A percentile compares a stretch with the other conserved stretches of the same genome.
These are phyloP conservation scores for Morpho helenor DNA, from an alignment of 2,888 invertebrate species.

Conservation along the genomic window DNA sequence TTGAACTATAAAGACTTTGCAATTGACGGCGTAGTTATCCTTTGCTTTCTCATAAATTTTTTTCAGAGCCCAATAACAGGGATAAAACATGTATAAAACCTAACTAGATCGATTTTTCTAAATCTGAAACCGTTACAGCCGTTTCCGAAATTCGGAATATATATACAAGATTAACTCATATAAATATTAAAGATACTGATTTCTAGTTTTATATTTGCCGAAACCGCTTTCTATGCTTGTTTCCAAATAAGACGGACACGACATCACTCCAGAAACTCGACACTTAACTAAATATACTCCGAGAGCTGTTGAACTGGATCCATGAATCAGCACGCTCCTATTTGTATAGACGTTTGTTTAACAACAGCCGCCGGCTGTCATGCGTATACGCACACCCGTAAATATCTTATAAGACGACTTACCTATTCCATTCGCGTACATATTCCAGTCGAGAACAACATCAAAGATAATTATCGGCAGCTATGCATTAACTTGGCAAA, in stretches of 20 bases:
- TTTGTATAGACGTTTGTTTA: constrained; percentile 22
- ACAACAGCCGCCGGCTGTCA: constrained; percentile 21
- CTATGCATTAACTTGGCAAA: constrained; percentile 12
- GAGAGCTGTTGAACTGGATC: constrained; percentile 16
- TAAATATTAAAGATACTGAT: not conserved
- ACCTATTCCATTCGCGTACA: constrained; percentile 14
- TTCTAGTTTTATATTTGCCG: constrained; percentile 4
- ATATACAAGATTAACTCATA: no score
- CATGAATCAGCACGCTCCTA: constrained; percentile 22
- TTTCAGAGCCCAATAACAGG: no score
- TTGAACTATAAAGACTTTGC: no score
- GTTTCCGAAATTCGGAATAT: no score
- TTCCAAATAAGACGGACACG: constrained; percentile 11
- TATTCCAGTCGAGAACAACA: constrained; percentile 15
- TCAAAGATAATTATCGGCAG: constrained; percentile 16
- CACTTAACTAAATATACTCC: constrained; percentile 24
- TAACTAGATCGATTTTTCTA: no score
- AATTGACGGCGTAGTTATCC: no score
- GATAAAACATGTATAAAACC: no score
- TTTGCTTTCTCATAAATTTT: no score
- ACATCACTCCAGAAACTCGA: constrained; percentile 21
- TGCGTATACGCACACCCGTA: constrained; percentile 18
- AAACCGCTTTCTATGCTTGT: constrained; percentile 1
- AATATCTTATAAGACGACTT: constrained; percentile 13
- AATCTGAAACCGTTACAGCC: no score